Evolutionary conservation across 2,797 vertebrate species (phyloP), one percentile per base, ranked within the genome.

Genomic region (Potorous gilbertii): DNA sequence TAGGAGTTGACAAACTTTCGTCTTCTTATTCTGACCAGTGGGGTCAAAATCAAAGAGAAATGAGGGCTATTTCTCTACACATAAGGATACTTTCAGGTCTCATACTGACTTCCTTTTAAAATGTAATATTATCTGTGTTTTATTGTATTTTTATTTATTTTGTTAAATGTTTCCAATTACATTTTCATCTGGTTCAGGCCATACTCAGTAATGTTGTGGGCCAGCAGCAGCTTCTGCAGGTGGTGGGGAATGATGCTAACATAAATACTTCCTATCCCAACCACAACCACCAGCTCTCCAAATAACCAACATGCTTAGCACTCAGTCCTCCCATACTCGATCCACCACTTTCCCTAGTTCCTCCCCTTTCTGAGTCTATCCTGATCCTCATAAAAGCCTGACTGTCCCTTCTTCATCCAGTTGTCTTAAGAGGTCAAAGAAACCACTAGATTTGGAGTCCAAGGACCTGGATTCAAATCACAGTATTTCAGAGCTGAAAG

Each of bases 141-240:
- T 46, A 46, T 10, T 81, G 21, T 46, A 46, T 81, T 81, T 81
- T 81, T 46, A 74, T 40, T 40, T 40, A 74, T 46, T 81, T 81
- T 81, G 29, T 81, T 81, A 81, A 81, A 46, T 24, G 74, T 81
- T 81, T 81, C 40, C 74, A 81, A 81, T 46, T 81, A 81, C 18
- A 81, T 27, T 81, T 81, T 81, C 46, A 11, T 24, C 40, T 81
- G 21, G 40, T 27, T 81, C n/a, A 46, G n/a, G 18, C 66, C 66
- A 81, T 1, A 92, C 87, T 81, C 90, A 90, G 90, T 34, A 93
- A 46, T 46, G 66, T 21, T 81, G 6, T 81, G 66, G 62, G 62
- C 6, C 62, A 96, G 74, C 55, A 50, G 52, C 9, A 55, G 31
- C 90, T 95, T 95, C 74, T 57, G 46, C 28, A 54, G 90, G 94